Conservation (phyloP, 2,113 vertebrate genomes). For the Lampris megalopsis region DNA sequence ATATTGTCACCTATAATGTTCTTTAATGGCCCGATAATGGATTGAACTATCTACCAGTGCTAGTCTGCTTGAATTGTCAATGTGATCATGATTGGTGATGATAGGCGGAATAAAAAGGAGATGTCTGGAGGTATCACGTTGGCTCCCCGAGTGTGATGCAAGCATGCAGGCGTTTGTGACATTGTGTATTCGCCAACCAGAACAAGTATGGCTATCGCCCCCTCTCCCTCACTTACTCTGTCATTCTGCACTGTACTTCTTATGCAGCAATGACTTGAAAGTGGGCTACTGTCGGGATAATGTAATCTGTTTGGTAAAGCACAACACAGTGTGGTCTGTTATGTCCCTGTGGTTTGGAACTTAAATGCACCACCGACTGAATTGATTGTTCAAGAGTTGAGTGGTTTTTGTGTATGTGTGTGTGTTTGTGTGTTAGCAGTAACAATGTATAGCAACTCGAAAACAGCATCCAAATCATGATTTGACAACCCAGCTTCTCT, state of each 20-base stretch:
- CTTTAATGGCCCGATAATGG: slow-evolving; percentile 45
- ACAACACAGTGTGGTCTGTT: not conserved
- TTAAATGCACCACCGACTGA: not conserved
- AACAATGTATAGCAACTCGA: not conserved
- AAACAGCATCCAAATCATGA: not conserved
- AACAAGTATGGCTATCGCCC: too few relatives aligned
- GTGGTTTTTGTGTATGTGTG: too few relatives aligned
- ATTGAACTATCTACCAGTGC: slow-evolving; percentile 49
- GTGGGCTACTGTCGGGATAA: too few relatives aligned
- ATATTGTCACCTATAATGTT: slow-evolving; percentile 69
- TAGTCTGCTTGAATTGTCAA: slow-evolving; percentile 40
- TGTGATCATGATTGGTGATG: slow-evolving; percentile 3
- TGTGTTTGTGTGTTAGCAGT: too few relatives aligned
- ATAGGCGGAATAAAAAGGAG: not conserved
- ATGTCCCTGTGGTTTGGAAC: not conserved
- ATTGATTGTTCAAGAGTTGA: too few relatives aligned
- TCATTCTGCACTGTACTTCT: not conserved
- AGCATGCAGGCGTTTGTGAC: not conserved
- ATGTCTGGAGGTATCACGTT: not conserved
- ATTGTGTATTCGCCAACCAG: not conserved
- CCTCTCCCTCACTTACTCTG: too few relatives aligned
- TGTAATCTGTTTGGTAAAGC: too few relatives aligned
- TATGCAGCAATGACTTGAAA: too few relatives aligned
- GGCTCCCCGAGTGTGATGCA: not conserved
- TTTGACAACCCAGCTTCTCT: not conserved